Evolutionary conservation across 2,888 invertebrate species (phyloP), one percentile per base, ranked within the genome.

Genomic region (Zygogramma bicolorata): DNA sequence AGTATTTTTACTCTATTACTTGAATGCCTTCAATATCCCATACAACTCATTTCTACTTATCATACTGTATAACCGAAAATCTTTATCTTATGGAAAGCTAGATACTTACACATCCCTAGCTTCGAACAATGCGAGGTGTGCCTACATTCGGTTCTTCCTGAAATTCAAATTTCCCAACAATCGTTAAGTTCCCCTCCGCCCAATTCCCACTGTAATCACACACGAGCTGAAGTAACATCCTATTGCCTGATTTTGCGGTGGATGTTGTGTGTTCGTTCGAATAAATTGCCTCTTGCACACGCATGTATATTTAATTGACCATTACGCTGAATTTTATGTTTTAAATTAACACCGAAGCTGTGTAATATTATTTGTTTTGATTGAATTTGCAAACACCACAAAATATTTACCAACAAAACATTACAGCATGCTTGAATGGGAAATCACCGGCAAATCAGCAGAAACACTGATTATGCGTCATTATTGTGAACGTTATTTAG

Each of bases 291-390:
- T 81, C 77, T 78, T 75, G 81, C 77, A 79, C 80, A 80, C 78
- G 79, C 82, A 81, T 82, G 81, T 82, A 81, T 81, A 82, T 83
- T 82, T 82, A 83, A 83, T 82, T 81, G 83, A 82, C 81, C 82
- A 82, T 83, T 80, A 81, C 79, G 76, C 71, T 76, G 77, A 74
- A 76, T 79, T 81, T 81, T 79, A 79, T 77, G 77, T 73, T 76
- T 74, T 77, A 76, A 77, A 80, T 77, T 78, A 80, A 77, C 75
- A 73, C 78, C 71, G 74, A 65, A 69, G 66, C 71, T 65, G 67
- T 75, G 77, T 75, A 75, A 73, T 76, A 77, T 78, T 76, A 77
- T 76, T 77, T 74, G 75, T 75, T 74, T 73, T 74, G 76, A 81
- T 80, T 79, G 75, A 77, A 77, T 81, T 77, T 69, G 70, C 75